phyloP scores from a whole-genome alignment of 2,888 invertebrate species.

The Rhopalosiphum nymphaeae region DNA sequence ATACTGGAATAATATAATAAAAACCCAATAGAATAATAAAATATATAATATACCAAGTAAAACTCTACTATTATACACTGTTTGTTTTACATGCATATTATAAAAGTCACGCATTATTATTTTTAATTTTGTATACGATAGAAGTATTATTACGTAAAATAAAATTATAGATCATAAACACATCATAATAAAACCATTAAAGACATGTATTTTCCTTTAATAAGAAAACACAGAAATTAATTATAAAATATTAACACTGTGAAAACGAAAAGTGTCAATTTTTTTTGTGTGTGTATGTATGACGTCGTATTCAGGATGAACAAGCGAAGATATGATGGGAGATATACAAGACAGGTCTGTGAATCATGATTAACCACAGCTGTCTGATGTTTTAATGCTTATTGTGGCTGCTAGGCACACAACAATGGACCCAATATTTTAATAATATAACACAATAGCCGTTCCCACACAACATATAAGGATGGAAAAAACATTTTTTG shows the following conservation, averaged over 20 bases:
- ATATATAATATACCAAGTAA: neutral
- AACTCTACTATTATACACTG: neutral
- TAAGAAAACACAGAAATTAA: neutral
- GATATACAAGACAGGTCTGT: slow-evolving; percentile 60
- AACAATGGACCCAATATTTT: slow-evolving; percentile 65
- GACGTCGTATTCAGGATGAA: slow-evolving; percentile 1
- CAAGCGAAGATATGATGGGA: slow-evolving; percentile 58
- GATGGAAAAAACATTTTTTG: slow-evolving; percentile 60
- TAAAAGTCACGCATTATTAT: neutral
- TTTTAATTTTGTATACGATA: neutral
- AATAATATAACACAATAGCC: slow-evolving; percentile 62
- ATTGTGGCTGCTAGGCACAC: slow-evolving; percentile 64
- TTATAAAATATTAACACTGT: neutral
- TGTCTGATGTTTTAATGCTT: slow-evolving; percentile 63
- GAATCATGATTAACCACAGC: slow-evolving; percentile 65
- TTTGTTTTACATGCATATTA: neutral
- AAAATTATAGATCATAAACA: neutral
- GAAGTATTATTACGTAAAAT: neutral
- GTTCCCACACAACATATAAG: slow-evolving; percentile 64
- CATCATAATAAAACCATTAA: neutral
- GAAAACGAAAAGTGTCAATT: slow-evolving; percentile 51
- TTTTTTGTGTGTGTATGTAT: slow-evolving; percentile 7
- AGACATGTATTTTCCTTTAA: neutral
- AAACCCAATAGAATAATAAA: neutral
- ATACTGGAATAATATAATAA: neutral